Base-by-base conservation (phyloP, 2,797 vertebrate genomes). In the Hephaestus fuliginosus region DNA sequence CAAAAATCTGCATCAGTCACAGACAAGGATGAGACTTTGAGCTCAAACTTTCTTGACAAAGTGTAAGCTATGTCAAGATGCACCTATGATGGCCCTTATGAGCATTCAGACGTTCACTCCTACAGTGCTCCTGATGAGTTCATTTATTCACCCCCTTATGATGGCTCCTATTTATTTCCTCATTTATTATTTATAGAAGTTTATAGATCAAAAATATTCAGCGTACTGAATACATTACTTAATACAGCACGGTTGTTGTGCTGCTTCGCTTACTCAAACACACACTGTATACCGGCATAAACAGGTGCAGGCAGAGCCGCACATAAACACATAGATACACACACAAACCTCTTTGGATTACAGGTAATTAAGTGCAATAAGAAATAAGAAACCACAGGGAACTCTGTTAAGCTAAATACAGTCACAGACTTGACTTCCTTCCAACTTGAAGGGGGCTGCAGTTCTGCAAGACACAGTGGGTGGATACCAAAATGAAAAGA, bases 391-490 rank as follows among this genome's bases (percentile, higher is more conserved):
- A 79, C 56, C 81, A 55, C 30, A 71, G 52, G 57, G 77, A 81
- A 74, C 70, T 84, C 69, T 86, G 46, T 70, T 76, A 64, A 80
- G 76, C 69, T 81, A 80, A 90, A 85, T 85, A 71, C 70, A 86
- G 79, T 75, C 78, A 76, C 70, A 88, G 84, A 87, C 80, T 89
- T 88, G 89, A 90, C 79, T 92, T 87, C 57, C 56, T 81, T 91
- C 88, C 89, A 91, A 87, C 76, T 85, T 72, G 48, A 91, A 92
- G 83, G 79, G 79, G 83, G 85, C 88, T 85, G 81, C 77, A 83
- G 76, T 62, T 88, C 83, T 83, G 83, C 80, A 85, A 91, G 87
- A 92, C 87, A 74, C 84, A 72, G 90, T 90, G 76, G 91, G 92
- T 86, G 89, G 88, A 86, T 76, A 82, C 85, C 78, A 71, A 85